These are phyloP conservation scores for Pachyseris speciosa DNA, from an alignment of 64 coral and sea anemone species.

Conservation along the genomic window DNA sequence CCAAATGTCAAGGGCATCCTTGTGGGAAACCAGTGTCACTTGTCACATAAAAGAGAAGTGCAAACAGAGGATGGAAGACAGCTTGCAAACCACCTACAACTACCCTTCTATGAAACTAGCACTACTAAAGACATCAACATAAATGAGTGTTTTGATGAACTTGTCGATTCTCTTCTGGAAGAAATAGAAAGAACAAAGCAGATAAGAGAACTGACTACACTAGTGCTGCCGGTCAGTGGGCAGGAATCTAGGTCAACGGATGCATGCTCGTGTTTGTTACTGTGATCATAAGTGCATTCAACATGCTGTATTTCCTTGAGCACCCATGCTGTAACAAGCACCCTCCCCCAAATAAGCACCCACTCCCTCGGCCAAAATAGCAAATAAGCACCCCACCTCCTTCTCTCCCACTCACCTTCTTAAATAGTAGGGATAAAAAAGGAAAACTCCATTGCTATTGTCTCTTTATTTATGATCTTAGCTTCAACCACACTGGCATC, in stretches of 20 bases:
- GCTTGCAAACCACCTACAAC: slow-evolving; percentile 58
- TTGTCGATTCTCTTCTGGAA: slow-evolving; percentile 64
- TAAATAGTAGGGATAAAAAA: too few species aligned
- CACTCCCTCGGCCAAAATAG: too few species aligned
- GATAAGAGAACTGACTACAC: not conserved
- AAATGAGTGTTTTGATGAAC: slow-evolving; percentile 76
- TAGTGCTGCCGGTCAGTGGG: slow-evolving; percentile 21
- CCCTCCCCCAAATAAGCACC: too few species aligned
- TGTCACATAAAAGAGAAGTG: slow-evolving; percentile 66
- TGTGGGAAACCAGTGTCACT: slow-evolving; percentile 91
- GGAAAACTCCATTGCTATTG: not conserved
- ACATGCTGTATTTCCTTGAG: too few species aligned
- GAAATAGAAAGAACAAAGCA: slow-evolving; percentile 19
- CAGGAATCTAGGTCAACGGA: not conserved
- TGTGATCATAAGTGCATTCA: too few species aligned
- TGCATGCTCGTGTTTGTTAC: not conserved
- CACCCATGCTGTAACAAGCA: too few species aligned
- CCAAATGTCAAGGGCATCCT: slow-evolving; percentile 59
- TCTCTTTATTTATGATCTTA: too few species aligned
- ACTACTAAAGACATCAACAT: slow-evolving; percentile 87
- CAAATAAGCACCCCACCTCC: too few species aligned
- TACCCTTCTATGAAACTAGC: slow-evolving; percentile 95
- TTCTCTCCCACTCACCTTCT: too few species aligned
- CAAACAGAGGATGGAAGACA: slow-evolving; percentile 64
- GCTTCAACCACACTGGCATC: too few species aligned